A percentile compares a stretch with the other conserved stretches of the same genome.
These are phyloP conservation scores for Brachyptera risi DNA, from an alignment of 2,888 invertebrate species.

Conservation along the genomic window DNA sequence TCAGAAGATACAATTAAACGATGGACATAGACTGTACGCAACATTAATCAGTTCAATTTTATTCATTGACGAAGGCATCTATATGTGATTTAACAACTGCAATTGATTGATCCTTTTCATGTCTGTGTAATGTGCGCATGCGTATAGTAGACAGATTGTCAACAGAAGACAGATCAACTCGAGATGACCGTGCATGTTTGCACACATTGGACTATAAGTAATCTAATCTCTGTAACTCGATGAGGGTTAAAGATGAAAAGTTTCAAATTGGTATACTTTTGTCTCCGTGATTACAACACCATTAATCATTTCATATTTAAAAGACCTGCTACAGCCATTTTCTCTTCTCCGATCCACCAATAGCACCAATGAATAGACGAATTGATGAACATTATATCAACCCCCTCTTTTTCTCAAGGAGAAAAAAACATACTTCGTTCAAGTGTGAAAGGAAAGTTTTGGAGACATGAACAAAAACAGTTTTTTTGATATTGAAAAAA, in stretches of 20 bases:
- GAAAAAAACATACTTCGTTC: constrained; percentile 16
- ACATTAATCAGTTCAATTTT: too few relatives aligned
- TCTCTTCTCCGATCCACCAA: background rate
- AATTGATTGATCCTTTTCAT: constrained; percentile 10
- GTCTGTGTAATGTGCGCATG: background rate
- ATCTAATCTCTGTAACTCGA: background rate
- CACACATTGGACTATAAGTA: too few relatives aligned
- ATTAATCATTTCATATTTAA: constrained; percentile 9
- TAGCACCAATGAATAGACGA: constrained; percentile 12
- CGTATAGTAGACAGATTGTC: too few relatives aligned
- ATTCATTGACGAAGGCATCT: too few relatives aligned
- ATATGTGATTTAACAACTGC: background rate
- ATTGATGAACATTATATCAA: constrained; percentile 23
- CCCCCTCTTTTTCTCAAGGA: constrained; percentile 13
- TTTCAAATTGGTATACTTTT: constrained; percentile 10
- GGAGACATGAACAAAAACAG: constrained; percentile 19
- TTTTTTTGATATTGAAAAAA: constrained; percentile 3
- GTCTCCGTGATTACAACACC: constrained; percentile 11
- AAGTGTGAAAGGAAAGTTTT: constrained; percentile 14
- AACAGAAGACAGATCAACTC: constrained; percentile 6
- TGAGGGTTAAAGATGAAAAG: background rate
- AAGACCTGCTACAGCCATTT: background rate
- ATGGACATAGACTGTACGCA: too few relatives aligned
- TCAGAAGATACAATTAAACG: too few relatives aligned
- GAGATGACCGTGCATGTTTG: constrained; percentile 18